A percentile compares a stretch with the other conserved stretches of the same genome.
These are phyloP conservation scores for Gobius niger DNA, from an alignment of 2,113 vertebrate genomes.

Conservation along the genomic window DNA sequence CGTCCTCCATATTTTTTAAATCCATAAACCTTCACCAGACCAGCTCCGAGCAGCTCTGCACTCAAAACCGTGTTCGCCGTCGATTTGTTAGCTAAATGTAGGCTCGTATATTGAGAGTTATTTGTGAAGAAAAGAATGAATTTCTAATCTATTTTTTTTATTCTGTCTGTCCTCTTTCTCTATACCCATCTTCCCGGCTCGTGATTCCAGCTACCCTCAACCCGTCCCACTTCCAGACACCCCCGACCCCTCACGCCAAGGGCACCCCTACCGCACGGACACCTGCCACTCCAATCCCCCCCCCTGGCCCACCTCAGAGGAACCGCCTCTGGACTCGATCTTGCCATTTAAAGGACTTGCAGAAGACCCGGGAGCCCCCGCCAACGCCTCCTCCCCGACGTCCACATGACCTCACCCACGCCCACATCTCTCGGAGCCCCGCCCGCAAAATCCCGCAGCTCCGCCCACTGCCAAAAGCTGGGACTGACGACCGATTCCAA, in stretches of 20 bases:
- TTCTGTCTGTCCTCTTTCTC: constrained; percentile 4
- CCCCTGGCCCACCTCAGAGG: constrained; percentile 38
- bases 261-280: background rate
- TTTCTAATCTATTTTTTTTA: background rate
- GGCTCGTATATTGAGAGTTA: too few relatives aligned
- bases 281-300: constrained; percentile 8
- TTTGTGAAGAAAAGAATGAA: background rate
- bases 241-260: constrained; percentile 9
- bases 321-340: constrained; percentile 29
- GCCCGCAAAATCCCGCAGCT: constrained; percentile 23
- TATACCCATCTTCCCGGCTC: too few relatives aligned
- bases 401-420: background rate
- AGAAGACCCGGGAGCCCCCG: constrained; percentile 15
- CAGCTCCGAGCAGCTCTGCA: too few relatives aligned
- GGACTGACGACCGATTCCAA: constrained; percentile 19
- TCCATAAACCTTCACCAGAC: too few relatives aligned
- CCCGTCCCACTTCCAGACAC: constrained; percentile 40
- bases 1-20: too few relatives aligned
- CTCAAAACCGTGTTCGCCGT: too few relatives aligned
- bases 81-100: too few relatives aligned
- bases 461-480: constrained; percentile 53
- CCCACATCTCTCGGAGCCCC: constrained; percentile 14
- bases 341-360: background rate
- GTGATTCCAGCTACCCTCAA: constrained; percentile 20
- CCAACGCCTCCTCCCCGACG: constrained; percentile 44